phyloP scores from a whole-genome alignment of 2,888 invertebrate genomes.

The Ophonus ardosiacus region DNA sequence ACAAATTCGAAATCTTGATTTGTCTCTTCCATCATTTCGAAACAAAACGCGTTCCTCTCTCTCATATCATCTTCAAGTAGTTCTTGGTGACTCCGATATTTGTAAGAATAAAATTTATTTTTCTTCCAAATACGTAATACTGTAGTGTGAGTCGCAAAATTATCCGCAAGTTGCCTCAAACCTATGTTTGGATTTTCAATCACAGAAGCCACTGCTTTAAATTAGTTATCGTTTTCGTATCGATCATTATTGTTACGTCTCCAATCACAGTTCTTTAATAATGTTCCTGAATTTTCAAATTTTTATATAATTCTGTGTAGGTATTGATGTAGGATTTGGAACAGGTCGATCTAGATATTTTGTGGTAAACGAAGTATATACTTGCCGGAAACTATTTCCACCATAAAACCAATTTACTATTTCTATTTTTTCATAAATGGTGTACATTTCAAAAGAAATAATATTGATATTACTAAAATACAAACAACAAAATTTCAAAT shows the following conservation, averaged over 20 bases:
- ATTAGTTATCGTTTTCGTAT: neutral
- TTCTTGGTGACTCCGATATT: neutral
- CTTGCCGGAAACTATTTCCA: too few species aligned
- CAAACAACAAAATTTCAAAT: too few species aligned
- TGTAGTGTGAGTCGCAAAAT: neutral
- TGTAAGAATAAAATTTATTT: neutral
- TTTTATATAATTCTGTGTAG: neutral
- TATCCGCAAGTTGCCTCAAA: neutral
- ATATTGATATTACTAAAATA: too few species aligned
- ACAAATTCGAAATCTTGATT: neutral
- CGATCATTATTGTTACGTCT: neutral
- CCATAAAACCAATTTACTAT: too few species aligned
- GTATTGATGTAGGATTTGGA: too few species aligned
- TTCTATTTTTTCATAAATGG: too few species aligned
- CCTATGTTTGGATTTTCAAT: neutral
- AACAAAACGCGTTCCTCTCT: neutral
- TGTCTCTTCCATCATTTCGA: neutral
- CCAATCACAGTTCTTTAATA: neutral
- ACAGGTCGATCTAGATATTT: too few species aligned
- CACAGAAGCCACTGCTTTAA: neutral
- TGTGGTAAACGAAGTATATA: too few species aligned
- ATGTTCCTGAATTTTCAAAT: neutral
- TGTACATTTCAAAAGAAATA: too few species aligned
- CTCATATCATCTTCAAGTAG: neutral
- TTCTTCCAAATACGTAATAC: neutral